Conservation (phyloP, 2,797 vertebrate genomes). For the Sparidentex hasta region DNA sequence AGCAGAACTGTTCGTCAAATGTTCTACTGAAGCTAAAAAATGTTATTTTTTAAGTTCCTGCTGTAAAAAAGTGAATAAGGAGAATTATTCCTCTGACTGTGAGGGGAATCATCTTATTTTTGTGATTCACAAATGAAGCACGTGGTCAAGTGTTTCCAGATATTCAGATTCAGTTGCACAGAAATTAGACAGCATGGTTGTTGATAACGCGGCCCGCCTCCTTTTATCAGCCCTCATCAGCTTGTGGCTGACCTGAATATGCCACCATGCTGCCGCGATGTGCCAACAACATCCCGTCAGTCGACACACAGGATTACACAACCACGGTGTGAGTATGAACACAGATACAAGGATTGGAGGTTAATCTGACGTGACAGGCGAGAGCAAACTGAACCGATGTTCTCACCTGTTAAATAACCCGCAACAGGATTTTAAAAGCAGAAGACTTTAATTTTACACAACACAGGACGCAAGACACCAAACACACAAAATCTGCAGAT, state of each 20-base stretch:
- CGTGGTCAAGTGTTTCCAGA: not conserved
- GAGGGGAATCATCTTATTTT: not conserved
- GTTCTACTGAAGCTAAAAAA: not conserved
- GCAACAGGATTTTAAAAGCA: not conserved
- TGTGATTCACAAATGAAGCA: not conserved
- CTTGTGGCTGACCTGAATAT: constrained; percentile 24
- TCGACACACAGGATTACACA: constrained; percentile 38
- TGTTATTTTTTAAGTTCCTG: not conserved
- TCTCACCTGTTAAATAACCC: not conserved
- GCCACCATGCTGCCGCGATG: not conserved
- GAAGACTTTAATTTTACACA: not conserved
- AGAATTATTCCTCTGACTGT: not conserved
- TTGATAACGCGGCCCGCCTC: not conserved
- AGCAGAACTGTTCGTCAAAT: not conserved
- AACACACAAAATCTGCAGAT: not conserved
- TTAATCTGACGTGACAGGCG: constrained; percentile 34
- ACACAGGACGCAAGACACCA: not conserved
- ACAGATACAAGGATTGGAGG: constrained; percentile 46
- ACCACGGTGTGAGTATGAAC: not conserved
- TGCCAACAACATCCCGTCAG: constrained; percentile 37
- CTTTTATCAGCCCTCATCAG: constrained; percentile 8
- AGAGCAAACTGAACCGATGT: constrained; percentile 9
- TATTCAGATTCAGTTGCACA: not conserved
- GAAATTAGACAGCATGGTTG: not conserved
- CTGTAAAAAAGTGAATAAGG: not conserved